Evolutionary conservation across 2,113 vertebrate species (phyloP).

Genomic region (Eidolon helvum): DNA sequence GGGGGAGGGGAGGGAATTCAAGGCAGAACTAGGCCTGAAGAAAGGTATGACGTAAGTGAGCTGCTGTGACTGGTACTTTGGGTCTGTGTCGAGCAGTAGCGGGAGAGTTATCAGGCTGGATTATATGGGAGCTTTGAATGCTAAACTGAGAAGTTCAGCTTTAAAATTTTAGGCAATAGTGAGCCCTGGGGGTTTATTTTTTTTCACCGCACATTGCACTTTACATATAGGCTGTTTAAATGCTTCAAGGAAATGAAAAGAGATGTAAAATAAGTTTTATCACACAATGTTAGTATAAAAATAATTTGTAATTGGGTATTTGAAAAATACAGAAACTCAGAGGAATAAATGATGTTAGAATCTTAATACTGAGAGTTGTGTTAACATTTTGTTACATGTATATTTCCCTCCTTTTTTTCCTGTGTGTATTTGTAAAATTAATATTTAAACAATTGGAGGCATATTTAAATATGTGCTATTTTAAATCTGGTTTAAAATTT

Average conservation of each 20-base stretch:
- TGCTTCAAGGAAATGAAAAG: slow-evolving; percentile 2
- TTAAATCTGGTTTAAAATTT: neutral
- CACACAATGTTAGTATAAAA: neutral
- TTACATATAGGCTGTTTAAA: neutral
- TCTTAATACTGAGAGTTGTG: neutral
- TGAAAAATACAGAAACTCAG: neutral
- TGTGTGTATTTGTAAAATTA: slow-evolving; percentile 13
- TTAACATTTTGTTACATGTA: neutral
- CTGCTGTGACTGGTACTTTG: neutral
- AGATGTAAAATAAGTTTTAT: neutral
- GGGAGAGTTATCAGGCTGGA: neutral
- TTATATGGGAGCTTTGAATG: neutral
- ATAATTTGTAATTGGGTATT: slow-evolving; percentile 7
- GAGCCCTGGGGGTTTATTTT: neutral
- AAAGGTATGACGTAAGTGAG: neutral
- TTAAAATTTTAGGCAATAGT: neutral
- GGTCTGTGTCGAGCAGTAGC: neutral
- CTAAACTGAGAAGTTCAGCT: neutral
- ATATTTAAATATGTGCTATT: neutral
- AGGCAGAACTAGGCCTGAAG: neutral
- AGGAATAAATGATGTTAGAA: slow-evolving; percentile 16
- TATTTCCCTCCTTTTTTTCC: neutral
- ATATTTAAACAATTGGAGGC: neutral
- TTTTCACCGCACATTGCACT: neutral
- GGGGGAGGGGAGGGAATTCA: neutral